Evolutionary conservation across 1,140 invertebrate genomes (phyloP), one percentile per base, ranked within the genome.

Genomic region (Macrostomum lignano): DNA sequence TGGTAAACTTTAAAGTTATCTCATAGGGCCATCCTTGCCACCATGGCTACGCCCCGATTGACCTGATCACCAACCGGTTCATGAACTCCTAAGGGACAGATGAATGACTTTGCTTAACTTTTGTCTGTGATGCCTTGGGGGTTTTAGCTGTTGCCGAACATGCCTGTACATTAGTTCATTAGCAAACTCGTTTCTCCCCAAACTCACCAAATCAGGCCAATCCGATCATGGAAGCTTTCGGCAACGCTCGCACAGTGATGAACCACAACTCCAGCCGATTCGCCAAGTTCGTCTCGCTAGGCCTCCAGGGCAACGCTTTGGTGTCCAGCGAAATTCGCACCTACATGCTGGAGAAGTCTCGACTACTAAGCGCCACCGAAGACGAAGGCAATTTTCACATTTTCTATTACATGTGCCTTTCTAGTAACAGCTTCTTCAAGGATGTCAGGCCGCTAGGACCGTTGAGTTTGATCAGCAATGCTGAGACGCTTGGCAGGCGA

Each of bases 211-310:
- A 32, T 35, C 7, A 35, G 34, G 11, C 34, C n/a, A 31, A 32
- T 4, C 4, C 11, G 1, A 67, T 77, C 35, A 74, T 78, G 71
- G 74, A 77, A 48, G 86, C 88, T 3, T 96, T 96, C 61, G 88
- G 88, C 36, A 96, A 96, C 61, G 86, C 88, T 3, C 94, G 96
- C 60, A 98, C 88, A 1, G 79, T 94, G 29, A 65, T 84, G 35
- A 98, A 98, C 52, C 86, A 96, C 53, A 96, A 96, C 54, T 94
- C 84, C 1, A 93, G 82, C 21, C 65, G 84, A 37, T 91, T 91
- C 60, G 81, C 81, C 29, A 88, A 88, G 60, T 88, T 88, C 54
- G 93, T 94, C 43, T 84, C 94, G 49, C 94, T 98, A 45, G 78
- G 91, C 56, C 96, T 96, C 54, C 65, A 68, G 39, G 31, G 31